A percentile compares a stretch with the other conserved stretches of the same genome.
phyloP scores from a whole-genome alignment of 2,797 vertebrate species.

The Microctenopoma lineatum region DNA sequence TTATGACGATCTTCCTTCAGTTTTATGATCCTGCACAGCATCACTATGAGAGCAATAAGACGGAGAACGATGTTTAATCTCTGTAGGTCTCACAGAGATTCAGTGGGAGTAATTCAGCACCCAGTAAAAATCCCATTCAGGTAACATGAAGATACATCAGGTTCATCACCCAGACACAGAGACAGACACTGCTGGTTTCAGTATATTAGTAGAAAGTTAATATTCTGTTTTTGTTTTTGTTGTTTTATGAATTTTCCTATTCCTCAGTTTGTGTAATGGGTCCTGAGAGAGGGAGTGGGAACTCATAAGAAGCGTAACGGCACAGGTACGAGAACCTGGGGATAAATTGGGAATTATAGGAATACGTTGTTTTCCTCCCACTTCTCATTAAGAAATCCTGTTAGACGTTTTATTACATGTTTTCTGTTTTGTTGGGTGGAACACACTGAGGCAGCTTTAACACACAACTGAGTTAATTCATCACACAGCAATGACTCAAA shows the following conservation, averaged over 20 bases:
- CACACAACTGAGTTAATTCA: background rate
- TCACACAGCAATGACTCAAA: background rate
- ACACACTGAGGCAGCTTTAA: background rate
- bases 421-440: background rate
- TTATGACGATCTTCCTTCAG: background rate
- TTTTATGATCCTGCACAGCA: background rate
- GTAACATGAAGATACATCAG: no score
- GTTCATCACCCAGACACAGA: background rate
- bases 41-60: background rate
- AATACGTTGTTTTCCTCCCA: background rate
- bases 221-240: no score
- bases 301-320: background rate
- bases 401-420: background rate
- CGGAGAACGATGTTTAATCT: background rate
- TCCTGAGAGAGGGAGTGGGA: background rate
- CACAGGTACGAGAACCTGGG: background rate
- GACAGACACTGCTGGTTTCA: background rate
- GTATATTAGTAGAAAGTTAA: background rate
- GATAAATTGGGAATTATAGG: background rate
- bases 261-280: conserved; percentile 1
- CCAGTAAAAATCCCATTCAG: background rate
- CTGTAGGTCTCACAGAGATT: background rate
- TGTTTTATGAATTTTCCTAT: background rate
- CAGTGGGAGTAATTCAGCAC: background rate
- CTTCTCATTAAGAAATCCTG: background rate